Percentiles rank a stretch among this genome's conserved stretches.
Evolutionary conservation across 2,113 vertebrate species (phyloP).

Genomic region (Hippoglossus stenolepis): DNA sequence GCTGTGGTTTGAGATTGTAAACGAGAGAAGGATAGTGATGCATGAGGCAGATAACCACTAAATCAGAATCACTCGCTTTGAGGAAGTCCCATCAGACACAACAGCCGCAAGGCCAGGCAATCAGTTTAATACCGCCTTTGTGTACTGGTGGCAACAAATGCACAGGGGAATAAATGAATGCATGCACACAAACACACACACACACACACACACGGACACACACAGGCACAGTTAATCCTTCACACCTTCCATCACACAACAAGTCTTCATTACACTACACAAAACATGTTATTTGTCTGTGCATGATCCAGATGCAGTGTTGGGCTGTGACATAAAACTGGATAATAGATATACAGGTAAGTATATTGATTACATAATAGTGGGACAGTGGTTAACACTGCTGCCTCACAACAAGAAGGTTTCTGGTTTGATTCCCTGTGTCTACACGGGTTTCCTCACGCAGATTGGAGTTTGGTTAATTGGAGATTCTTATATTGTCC

Average conservation of each 20-base stretch:
- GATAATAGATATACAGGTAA: too few relatives aligned
- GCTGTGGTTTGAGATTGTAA: slow-evolving; percentile 37
- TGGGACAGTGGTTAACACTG: too few relatives aligned
- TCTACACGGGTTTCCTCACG: too few relatives aligned
- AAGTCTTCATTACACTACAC: neutral
- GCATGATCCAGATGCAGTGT: neutral
- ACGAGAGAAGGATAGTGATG: slow-evolving; percentile 19
- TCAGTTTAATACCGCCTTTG: slow-evolving; percentile 24
- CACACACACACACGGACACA: slow-evolving; percentile 5
- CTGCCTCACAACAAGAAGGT: too few relatives aligned
- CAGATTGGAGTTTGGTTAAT: too few relatives aligned
- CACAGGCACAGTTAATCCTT: neutral
- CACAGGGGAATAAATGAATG: slow-evolving; percentile 18
- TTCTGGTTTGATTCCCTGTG: too few relatives aligned
- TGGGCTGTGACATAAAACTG: too few relatives aligned
- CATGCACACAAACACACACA: slow-evolving; percentile 6
- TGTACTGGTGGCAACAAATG: slow-evolving; percentile 30
- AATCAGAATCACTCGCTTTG: slow-evolving; percentile 41
- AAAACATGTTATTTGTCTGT: neutral
- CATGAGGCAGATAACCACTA: slow-evolving; percentile 37
- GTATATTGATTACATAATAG: too few relatives aligned
- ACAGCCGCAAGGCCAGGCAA: slow-evolving; percentile 33
- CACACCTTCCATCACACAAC: neutral
- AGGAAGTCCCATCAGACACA: slow-evolving; percentile 42
- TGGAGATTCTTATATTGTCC: too few relatives aligned